A percentile compares a stretch with the other conserved stretches of the same genome.
These are phyloP conservation scores for Myotis planiceps DNA, from an alignment of 2,797 vertebrate genomes.

Conservation along the genomic window DNA sequence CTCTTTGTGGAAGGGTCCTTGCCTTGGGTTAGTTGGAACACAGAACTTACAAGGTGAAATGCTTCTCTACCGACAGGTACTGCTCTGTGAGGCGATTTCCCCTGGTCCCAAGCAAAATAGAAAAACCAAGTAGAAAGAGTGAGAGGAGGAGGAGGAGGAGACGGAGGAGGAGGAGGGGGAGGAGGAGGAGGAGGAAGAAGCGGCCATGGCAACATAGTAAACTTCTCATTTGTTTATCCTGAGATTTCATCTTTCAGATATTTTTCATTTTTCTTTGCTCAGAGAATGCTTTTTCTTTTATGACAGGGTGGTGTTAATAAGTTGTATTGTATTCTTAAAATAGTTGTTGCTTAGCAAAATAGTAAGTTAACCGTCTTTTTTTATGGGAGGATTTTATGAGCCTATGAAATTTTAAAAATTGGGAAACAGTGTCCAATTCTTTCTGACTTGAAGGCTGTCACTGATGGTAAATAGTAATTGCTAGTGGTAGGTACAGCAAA, in stretches of 20 bases:
- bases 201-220: neutral
- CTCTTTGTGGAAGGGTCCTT: accelerated
- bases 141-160: neutral
- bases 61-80: neutral
- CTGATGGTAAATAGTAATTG: neutral
- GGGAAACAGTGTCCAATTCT: neutral
- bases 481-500: neutral
- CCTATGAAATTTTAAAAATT: neutral
- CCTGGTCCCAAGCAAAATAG: neutral
- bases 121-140: neutral
- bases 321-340: neutral
- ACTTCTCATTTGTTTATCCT: neutral
- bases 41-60: neutral
- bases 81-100: neutral
- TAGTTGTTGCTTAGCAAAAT: neutral
- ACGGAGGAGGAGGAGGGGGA: no score
- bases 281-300: neutral
- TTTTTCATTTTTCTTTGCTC: neutral
- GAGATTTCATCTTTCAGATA: neutral
- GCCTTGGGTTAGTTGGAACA: neutral
- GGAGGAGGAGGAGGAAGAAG: neutral
- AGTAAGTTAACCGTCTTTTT: neutral
- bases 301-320: neutral
- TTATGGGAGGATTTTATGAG: neutral
- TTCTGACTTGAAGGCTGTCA: neutral